Conservation (phyloP, 2,113 vertebrate genomes). For the Tachysurus vachellii region DNA sequence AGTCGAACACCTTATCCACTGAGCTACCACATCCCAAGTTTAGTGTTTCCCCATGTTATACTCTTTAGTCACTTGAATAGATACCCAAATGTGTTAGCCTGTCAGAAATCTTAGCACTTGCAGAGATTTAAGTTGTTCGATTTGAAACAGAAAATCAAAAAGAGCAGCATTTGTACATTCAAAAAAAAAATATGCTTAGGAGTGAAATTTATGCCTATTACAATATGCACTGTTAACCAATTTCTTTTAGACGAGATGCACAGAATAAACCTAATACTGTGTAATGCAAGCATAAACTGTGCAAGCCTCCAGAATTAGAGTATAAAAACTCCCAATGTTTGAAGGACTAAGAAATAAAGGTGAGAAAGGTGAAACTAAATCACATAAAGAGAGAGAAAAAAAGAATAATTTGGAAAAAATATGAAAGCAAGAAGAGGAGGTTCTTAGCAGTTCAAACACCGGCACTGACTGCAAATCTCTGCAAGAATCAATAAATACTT, state of each 20-base stretch:
- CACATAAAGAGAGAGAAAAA: background rate
- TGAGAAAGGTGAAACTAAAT: background rate
- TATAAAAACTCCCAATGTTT: background rate
- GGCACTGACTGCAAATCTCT: conserved; percentile 8
- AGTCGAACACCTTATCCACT: no score
- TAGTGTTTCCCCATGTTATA: background rate
- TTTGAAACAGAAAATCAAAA: background rate
- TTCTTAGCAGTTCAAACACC: background rate
- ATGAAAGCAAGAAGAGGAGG: conserved; percentile 11
- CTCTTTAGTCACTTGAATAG: background rate
- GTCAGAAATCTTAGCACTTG: conserved; percentile 9
- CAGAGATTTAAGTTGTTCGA: background rate
- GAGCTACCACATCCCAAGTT: no score
- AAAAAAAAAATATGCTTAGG: background rate
- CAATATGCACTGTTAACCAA: background rate
- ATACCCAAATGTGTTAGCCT: background rate
- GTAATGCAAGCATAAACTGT: background rate
- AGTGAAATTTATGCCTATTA: background rate
- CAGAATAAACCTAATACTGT: background rate
- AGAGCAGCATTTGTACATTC: background rate
- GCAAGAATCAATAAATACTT: conserved; percentile 46
- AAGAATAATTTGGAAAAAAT: background rate
- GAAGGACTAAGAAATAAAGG: background rate
- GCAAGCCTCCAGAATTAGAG: background rate
- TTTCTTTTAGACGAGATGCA: background rate